Evolutionary conservation across 2,113 vertebrate species (phyloP).

Genomic region (Emberiza fucata): DNA sequence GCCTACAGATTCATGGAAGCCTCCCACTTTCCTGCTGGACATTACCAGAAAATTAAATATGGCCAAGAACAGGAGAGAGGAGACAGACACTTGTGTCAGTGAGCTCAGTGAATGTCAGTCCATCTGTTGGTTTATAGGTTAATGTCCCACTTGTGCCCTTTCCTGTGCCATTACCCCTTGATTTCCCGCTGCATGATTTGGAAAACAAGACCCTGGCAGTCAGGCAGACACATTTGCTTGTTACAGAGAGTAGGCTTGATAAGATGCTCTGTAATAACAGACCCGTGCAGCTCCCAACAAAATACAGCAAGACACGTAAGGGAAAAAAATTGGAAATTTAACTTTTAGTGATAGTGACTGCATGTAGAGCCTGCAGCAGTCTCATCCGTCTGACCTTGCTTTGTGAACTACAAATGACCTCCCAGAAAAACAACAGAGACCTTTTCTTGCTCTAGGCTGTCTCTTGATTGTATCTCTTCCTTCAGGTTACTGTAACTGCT

Average conservation of each 20-base stretch:
- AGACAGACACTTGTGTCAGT: neutral
- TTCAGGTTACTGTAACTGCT: constrained; percentile 66
- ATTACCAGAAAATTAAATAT: neutral
- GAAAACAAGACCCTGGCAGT: neutral
- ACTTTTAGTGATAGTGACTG: constrained; percentile 71
- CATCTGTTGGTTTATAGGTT: neutral
- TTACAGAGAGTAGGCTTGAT: neutral
- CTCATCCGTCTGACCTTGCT: constrained; percentile 62
- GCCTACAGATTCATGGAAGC: neutral
- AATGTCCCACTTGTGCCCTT: neutral
- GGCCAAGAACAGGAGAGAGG: neutral
- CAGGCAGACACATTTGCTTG: neutral
- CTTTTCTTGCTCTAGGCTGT: constrained; percentile 58
- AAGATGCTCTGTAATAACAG: neutral
- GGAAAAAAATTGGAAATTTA: constrained; percentile 37
- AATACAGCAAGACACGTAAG: neutral
- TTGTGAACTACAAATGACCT: constrained; percentile 69
- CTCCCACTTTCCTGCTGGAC: neutral
- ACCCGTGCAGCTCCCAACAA: neutral
- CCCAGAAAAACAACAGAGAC: constrained; percentile 61
- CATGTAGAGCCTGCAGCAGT: constrained; percentile 55
- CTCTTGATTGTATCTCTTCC: constrained; percentile 66
- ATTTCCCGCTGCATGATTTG: neutral
- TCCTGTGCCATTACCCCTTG: neutral
- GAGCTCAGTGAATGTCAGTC: neutral